A percentile compares a stretch with the other conserved stretches of the same genome.
Evolutionary conservation across 1,140 invertebrate genomes (phyloP).

Genomic region (Medauroidea extradentata): DNA sequence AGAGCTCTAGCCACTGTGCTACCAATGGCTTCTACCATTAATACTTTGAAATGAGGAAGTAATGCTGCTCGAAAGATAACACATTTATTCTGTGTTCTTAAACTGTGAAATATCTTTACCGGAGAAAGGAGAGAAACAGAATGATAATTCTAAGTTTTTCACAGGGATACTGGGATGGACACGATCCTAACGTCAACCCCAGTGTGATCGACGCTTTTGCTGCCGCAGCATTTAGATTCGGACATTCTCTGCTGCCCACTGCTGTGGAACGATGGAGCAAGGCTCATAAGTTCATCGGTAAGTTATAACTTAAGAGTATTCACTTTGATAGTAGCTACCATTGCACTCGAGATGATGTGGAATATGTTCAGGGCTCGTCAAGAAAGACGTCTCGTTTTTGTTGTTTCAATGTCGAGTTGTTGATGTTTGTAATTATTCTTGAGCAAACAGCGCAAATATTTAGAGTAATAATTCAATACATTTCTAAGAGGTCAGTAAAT

Average conservation of each 20-base stretch:
- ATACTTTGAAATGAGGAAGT: no score
- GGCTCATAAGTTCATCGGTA: slow-evolving; percentile 88
- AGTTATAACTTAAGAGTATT: slow-evolving; percentile 19
- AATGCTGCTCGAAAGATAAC: not conserved
- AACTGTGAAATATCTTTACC: not conserved
- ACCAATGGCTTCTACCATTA: no score
- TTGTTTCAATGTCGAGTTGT: no score
- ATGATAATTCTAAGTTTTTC: slow-evolving; percentile 23
- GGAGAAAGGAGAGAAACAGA: not conserved
- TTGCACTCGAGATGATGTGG: no score
- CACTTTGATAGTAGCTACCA: no score
- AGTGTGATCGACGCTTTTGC: slow-evolving; percentile 83
- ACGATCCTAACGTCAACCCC: slow-evolving; percentile 78
- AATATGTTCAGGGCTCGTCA: no score
- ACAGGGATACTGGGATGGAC: slow-evolving; percentile 84
- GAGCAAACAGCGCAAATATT: no score
- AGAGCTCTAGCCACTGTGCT: no score
- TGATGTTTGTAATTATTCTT: no score
- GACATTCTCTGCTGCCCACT: slow-evolving; percentile 82
- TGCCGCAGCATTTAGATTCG: slow-evolving; percentile 84
- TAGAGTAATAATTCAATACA: no score
- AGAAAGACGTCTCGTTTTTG: no score
- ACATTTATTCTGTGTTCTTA: not conserved
- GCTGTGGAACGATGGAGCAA: slow-evolving; percentile 89
- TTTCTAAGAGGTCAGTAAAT: no score